Evolutionary conservation across 1,140 invertebrate genomes (phyloP).

Genomic region (Drosophila hydei): DNA sequence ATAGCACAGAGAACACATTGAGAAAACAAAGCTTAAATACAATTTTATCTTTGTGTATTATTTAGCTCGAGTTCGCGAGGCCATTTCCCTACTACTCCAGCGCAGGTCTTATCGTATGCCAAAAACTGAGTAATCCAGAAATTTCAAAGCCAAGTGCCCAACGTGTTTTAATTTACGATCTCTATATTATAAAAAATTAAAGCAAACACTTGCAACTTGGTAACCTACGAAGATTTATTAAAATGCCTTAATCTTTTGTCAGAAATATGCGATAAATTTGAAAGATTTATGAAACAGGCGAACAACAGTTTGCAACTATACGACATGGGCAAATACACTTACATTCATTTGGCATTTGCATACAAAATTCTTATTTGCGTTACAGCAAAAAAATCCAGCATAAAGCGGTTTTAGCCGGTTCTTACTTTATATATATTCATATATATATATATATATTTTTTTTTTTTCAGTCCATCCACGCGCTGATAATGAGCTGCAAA

Average conservation of each 20-base stretch:
- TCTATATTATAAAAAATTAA: constrained; percentile 41
- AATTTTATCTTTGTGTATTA: constrained; percentile 16
- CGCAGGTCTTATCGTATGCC: constrained; percentile 22
- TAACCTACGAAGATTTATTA: constrained; percentile 66
- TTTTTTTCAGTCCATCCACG: constrained; percentile 17
- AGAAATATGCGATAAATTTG: constrained; percentile 60
- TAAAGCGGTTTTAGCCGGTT: constrained; percentile 60
- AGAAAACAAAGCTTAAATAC: not conserved
- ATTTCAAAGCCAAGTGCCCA: constrained; percentile 41
- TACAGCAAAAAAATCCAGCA: constrained; percentile 39
- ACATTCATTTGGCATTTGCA: constrained; percentile 31
- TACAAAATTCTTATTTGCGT: constrained; percentile 27
- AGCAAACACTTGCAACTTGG: constrained; percentile 14
- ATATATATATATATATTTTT: not conserved
- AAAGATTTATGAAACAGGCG: constrained; percentile 51
- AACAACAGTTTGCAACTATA: constrained; percentile 23
- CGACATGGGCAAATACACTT: not conserved
- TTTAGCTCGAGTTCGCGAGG: constrained; percentile 13
- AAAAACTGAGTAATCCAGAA: constrained; percentile 32
- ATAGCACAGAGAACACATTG: not conserved
- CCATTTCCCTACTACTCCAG: constrained; percentile 7
- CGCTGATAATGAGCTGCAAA: constrained; percentile 44
- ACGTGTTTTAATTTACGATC: constrained; percentile 61
- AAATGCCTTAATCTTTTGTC: constrained; percentile 71
- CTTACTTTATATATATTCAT: not conserved